A percentile compares a stretch with the other conserved stretches of the same genome.
Evolutionary conservation across 2,888 invertebrate genomes (phyloP).

Genomic region (Peribatodes rhomboidaria): DNA sequence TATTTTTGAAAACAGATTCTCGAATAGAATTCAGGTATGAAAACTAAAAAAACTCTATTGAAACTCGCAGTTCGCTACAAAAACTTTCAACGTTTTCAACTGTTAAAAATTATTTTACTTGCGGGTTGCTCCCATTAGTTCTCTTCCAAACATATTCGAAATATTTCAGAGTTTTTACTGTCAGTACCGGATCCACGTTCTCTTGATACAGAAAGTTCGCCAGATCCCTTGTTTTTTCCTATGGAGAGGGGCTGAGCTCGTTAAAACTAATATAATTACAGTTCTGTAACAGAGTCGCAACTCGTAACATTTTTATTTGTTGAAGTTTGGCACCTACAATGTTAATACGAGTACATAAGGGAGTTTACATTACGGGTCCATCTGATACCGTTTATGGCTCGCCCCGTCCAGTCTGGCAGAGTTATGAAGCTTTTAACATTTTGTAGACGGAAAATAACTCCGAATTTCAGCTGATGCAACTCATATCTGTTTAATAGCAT

Average conservation of each 20-base stretch:
- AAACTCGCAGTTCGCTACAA: slow-evolving; percentile 8
- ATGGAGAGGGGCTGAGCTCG: slow-evolving; percentile 60
- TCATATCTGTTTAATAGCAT: slow-evolving; percentile 33
- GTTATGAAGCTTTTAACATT: slow-evolving; percentile 36
- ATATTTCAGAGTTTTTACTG: slow-evolving; percentile 78
- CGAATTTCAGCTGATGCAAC: slow-evolving; percentile 23
- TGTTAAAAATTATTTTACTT: slow-evolving; percentile 55
- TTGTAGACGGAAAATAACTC: slow-evolving; percentile 32
- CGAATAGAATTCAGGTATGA: background rate
- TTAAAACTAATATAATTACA: slow-evolving; percentile 73
- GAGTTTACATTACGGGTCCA: slow-evolving; percentile 40
- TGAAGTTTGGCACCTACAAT: slow-evolving; percentile 54
- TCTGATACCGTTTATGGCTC: slow-evolving; percentile 48
- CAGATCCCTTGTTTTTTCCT: slow-evolving; percentile 80
- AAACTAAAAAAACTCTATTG: background rate
- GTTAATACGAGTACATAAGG: slow-evolving; percentile 18
- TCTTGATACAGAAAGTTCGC: slow-evolving; percentile 79
- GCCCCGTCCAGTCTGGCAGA: slow-evolving; percentile 29
- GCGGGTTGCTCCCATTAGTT: slow-evolving; percentile 81
- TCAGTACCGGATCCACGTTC: slow-evolving; percentile 75
- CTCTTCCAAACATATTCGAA: slow-evolving; percentile 85
- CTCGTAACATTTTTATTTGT: slow-evolving; percentile 71
- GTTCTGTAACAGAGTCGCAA: slow-evolving; percentile 50
- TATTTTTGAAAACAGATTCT: too few species aligned
- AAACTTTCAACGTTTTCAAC: slow-evolving; percentile 1